Base-by-base conservation (phyloP, 2,113 vertebrate species). In the Engystomops pustulosus region DNA sequence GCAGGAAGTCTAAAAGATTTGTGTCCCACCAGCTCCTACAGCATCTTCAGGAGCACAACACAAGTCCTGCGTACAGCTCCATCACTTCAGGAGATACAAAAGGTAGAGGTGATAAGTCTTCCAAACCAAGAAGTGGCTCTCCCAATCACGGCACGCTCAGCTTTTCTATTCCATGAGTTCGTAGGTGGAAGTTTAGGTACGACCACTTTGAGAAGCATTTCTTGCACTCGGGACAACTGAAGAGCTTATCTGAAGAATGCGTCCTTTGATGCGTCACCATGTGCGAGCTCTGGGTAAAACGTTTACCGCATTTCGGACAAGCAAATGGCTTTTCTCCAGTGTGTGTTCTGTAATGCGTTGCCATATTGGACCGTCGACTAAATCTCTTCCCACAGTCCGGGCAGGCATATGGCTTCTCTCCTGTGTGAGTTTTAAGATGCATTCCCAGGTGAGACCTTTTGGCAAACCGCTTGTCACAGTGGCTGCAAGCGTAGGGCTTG, bases 351-450 rank as follows among this genome's bases (percentile, higher is more conserved):
- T 83, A 60, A 36, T 83, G 81, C 8, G 47, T 65, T 8, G 55
- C 32, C 58, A 75, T 62, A 30, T 75, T 62, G 9, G 70, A 76
- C 18, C 71, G 30, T 12, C 71, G 30, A 6, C 17, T 75, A 49
- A 83, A 83, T 20, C 41, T 44, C 44, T 83, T 76, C 27, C 81
- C 81, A 20, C 81, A 83, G 36, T 65, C 81, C 20, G 81, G 58
- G 15, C 81, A 83, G 49, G 55, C 9, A 3, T 80, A 84, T 0
- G 81, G 81, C 45, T 80, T 74, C 20, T 80, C 81, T 6, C 70
- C 51, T 30, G 81, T 83, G 27, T 83, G 81, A 1, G 53, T 83
- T 34, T 62, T 75, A 18, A 45, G 53, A 47, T 83, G 81, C 38
- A 62, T 76, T 45, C 27, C 55, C 36, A 83, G 41, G 12, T 76